Conservation (phyloP, 2,888 invertebrate species). For the Tupiocoris notatus region DNA sequence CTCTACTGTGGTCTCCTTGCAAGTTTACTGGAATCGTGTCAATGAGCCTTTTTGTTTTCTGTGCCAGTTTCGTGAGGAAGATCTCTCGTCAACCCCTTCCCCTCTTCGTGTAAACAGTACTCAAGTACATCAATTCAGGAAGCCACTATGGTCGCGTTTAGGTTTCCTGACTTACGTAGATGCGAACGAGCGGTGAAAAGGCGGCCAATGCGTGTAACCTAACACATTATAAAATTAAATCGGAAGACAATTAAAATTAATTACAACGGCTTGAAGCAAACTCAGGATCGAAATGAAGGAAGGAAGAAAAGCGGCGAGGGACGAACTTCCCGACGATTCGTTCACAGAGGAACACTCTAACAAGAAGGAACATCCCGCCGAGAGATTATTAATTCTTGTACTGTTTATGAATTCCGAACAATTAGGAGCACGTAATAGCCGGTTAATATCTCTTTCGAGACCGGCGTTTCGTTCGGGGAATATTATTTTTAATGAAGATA, state of each 20-base stretch:
- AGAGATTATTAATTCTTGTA: conserved; percentile 14
- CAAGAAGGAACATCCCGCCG: background rate
- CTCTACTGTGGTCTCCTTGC: no score
- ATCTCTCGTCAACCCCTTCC: no score
- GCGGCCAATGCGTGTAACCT: background rate
- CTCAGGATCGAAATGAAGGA: background rate
- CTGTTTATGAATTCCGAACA: conserved; percentile 28
- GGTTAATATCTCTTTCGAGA: conserved; percentile 13
- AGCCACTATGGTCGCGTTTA: no score
- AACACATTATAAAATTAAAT: conserved; percentile 26
- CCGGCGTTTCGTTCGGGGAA: background rate
- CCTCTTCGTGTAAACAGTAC: no score
- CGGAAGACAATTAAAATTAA: conserved; percentile 20
- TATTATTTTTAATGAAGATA: conserved; percentile 7
- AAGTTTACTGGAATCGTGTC: no score
- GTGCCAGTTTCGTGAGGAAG: no score
- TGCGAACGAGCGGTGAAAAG: no score
- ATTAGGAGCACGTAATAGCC: conserved; percentile 23
- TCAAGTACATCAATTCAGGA: no score
- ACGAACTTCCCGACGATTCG: background rate
- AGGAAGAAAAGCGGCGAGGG: background rate
- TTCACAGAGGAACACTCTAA: background rate
- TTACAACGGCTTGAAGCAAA: background rate
- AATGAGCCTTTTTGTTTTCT: no score
- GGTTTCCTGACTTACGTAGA: no score